These are phyloP conservation scores for Aurelia coerulea DNA, from an alignment of 30 jellyfish, hydroid and myxozoan species.

Conservation along the genomic window DNA sequence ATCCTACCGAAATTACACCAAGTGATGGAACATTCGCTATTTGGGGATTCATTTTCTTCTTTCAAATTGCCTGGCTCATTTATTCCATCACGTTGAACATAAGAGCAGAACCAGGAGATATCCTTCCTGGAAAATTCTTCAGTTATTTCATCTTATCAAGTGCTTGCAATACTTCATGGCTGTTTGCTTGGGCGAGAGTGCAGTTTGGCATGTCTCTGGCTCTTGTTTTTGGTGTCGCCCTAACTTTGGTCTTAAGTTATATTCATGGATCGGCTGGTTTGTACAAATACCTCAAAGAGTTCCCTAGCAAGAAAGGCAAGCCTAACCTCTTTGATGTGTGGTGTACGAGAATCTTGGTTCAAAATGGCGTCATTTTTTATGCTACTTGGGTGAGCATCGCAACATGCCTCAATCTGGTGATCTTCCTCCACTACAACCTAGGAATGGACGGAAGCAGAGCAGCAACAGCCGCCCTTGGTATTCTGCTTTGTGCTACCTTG, in stretches of 20 bases:
- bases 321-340: conserved; percentile 64
- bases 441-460: conserved; percentile 58
- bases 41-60: conserved; percentile 35
- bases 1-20: conserved; percentile 53
- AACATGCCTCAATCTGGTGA: conserved; percentile 46
- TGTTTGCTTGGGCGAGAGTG: conserved; percentile 64
- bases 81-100: conserved; percentile 30
- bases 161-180: conserved; percentile 50
- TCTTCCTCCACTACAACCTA: conserved; percentile 49
- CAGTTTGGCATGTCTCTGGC: conserved; percentile 48
- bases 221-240: conserved; percentile 35
- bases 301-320: conserved; percentile 29
- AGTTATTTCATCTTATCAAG: conserved; percentile 37
- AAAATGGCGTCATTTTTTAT: conserved; percentile 74
- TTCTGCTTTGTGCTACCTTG: conserved; percentile 27
- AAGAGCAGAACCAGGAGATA: conserved; percentile 39
- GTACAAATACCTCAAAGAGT: conserved; percentile 30
- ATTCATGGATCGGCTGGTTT: conserved; percentile 42
- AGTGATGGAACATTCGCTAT: conserved; percentile 58
- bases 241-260: conserved; percentile 34
- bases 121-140: conserved; percentile 49
- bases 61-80: conserved; percentile 34
- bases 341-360: conserved; percentile 68
- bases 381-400: conserved; percentile 74
- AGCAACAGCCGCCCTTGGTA: conserved; percentile 57